Evolutionary conservation across 2,113 vertebrate species (phyloP).

Genomic region (Azemiops feae): DNA sequence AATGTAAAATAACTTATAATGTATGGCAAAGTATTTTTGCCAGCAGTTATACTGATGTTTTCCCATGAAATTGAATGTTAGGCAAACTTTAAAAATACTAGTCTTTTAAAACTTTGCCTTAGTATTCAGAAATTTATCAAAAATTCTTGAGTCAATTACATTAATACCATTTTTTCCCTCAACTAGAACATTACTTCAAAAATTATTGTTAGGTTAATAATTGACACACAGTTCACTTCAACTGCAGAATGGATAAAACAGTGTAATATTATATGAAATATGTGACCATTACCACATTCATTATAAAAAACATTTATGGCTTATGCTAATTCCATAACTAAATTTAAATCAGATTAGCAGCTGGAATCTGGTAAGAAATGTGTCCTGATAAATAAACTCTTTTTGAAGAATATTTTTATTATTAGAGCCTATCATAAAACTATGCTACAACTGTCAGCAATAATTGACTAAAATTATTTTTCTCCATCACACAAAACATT

Average conservation of each 20-base stretch:
- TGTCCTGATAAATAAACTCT: neutral
- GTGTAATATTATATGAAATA: constrained; percentile 15
- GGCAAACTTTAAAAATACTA: neutral
- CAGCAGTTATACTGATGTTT: neutral
- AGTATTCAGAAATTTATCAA: neutral
- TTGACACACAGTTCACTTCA: neutral
- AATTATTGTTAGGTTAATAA: constrained; percentile 21
- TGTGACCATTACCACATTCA: constrained; percentile 16
- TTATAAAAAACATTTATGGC: neutral
- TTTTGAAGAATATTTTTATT: neutral
- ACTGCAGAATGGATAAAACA: constrained; percentile 26
- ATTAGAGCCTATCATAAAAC: neutral
- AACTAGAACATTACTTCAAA: constrained; percentile 23
- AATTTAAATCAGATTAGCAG: neutral
- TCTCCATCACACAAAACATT: neutral
- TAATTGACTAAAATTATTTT: neutral
- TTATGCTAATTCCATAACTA: neutral
- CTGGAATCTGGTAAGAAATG: neutral
- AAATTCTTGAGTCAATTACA: neutral
- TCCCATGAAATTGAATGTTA: neutral
- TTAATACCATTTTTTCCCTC: constrained; percentile 23
- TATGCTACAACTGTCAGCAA: neutral
- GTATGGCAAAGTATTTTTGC: neutral
- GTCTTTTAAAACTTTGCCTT: neutral
- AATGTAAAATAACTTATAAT: neutral